phyloP scores from a whole-genome alignment of 1,140 invertebrate genomes.

The Steinernema feltiae region DNA sequence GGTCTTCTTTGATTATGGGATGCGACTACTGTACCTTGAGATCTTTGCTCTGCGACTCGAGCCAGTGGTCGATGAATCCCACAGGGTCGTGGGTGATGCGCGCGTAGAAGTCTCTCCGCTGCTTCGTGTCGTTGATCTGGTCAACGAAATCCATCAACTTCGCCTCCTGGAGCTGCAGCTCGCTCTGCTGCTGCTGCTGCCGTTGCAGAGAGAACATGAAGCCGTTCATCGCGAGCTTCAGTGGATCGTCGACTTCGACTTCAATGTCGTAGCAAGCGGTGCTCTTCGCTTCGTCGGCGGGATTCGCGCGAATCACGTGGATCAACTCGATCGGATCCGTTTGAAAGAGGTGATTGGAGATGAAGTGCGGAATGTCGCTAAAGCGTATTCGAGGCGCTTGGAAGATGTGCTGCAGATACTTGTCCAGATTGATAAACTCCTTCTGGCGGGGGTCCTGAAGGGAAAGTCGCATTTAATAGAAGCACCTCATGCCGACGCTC shows the following conservation, averaged over 20 bases:
- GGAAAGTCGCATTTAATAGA: too few species aligned
- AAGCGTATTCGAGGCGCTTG: slow-evolving; percentile 88
- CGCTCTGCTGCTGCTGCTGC: slow-evolving; percentile 85
- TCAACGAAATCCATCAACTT: slow-evolving; percentile 98
- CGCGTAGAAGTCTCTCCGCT: slow-evolving; percentile 92
- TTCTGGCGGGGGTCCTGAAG: slow-evolving; percentile 68
- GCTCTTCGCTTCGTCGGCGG: slow-evolving; percentile 87
- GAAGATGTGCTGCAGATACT: slow-evolving; percentile 67
- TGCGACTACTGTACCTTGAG: slow-evolving; percentile 67
- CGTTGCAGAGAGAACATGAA: slow-evolving; percentile 72
- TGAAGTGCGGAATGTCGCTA: slow-evolving; percentile 89
- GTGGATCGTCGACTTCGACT: slow-evolving; percentile 87
- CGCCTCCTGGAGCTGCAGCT: slow-evolving; percentile 69
- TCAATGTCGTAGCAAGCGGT: slow-evolving; percentile 99
- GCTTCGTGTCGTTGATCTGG: slow-evolving; percentile 91
- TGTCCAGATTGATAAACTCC: slow-evolving; percentile 79
- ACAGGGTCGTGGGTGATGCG: slow-evolving; percentile 97
- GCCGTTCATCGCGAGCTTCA: slow-evolving; percentile 96
- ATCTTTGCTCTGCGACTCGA: slow-evolving; percentile 89
- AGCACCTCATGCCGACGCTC: too few species aligned
- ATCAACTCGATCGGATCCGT: slow-evolving; percentile 92
- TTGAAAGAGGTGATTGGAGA: slow-evolving; percentile 88
- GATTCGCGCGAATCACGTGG: slow-evolving; percentile 78
- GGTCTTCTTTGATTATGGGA: background rate
- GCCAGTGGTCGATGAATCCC: slow-evolving; percentile 97